phyloP scores from a whole-genome alignment of 2,888 invertebrate genomes.

The Frankliniella fusca region DNA sequence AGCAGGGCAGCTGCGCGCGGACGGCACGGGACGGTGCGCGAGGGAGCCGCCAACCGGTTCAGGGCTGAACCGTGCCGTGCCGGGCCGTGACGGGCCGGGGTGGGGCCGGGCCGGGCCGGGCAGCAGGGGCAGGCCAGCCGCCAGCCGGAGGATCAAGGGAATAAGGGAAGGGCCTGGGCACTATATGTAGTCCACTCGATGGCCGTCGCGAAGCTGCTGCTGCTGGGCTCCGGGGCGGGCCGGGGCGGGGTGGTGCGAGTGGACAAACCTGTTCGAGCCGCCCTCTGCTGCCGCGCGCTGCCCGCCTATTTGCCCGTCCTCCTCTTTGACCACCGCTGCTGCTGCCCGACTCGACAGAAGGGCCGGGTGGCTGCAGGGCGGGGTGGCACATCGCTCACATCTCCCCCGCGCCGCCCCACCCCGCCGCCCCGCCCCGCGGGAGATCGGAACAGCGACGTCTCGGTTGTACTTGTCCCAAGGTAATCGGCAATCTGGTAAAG shows the following conservation, averaged over 20 bases:
- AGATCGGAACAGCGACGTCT: too few species aligned
- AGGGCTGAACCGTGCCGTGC: not conserved
- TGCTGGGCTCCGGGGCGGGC: not conserved
- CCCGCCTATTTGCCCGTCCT: not conserved
- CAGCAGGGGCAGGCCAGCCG: not conserved
- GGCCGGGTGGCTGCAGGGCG: too few species aligned
- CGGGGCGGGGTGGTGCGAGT: not conserved
- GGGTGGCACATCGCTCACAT: too few species aligned
- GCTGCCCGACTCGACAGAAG: too few species aligned
- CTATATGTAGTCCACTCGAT: not conserved
- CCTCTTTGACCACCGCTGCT: too few species aligned
- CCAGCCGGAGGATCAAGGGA: not conserved
- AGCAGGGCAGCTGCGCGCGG: slow-evolving; percentile 1
- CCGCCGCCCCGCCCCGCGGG: too few species aligned
- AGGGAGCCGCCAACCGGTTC: not conserved
- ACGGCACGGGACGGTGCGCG: not conserved
- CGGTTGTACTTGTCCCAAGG: too few species aligned
- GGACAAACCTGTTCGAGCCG: slow-evolving; percentile 17
- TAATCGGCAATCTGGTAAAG: too few species aligned
- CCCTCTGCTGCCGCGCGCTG: not conserved
- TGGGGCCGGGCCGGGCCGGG: not conserved
- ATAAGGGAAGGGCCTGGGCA: not conserved
- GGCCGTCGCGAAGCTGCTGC: not conserved
- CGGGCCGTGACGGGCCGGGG: not conserved
- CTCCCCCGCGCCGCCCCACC: too few species aligned